Evolutionary conservation across 2,113 vertebrate genomes (phyloP).

Genomic region (Siniperca chuatsi): DNA sequence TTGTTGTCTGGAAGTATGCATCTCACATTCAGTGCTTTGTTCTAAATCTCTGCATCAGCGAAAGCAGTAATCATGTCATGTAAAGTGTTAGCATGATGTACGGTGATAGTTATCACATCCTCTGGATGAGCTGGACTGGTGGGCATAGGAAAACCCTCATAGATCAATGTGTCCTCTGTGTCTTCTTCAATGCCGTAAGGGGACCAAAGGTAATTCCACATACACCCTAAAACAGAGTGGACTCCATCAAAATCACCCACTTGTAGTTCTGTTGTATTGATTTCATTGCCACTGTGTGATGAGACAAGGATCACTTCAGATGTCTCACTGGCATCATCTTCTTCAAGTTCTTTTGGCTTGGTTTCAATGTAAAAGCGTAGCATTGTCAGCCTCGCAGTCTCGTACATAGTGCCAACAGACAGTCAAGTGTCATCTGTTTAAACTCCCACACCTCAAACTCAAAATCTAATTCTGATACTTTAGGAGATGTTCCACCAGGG

Average conservation of each 20-base stretch:
- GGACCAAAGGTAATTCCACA: not conserved
- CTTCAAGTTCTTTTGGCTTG: conserved; percentile 4
- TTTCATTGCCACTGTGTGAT: conserved; percentile 12
- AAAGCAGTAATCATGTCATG: too few species aligned
- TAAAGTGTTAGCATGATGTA: conserved; percentile 9
- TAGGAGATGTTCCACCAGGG: conserved; percentile 21
- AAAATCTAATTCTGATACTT: conserved; percentile 19
- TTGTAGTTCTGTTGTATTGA: not conserved
- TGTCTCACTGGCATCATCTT: conserved; percentile 10
- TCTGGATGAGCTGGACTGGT: not conserved
- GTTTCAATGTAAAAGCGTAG: conserved; percentile 21
- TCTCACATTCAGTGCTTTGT: conserved; percentile 28
- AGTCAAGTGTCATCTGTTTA: conserved; percentile 31
- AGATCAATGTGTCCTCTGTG: conserved; percentile 4
- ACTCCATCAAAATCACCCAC: not conserved
- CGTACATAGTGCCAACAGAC: conserved; percentile 18
- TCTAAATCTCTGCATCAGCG: conserved; percentile 36
- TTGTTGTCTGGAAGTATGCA: conserved; percentile 37
- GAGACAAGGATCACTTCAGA: conserved; percentile 27
- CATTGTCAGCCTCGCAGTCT: conserved; percentile 17
- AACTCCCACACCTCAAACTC: conserved; percentile 47
- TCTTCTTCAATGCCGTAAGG: not conserved
- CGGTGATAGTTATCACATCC: conserved; percentile 14
- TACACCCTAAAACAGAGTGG: not conserved
- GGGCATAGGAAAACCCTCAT: conserved; percentile 6